phyloP scores from a whole-genome alignment of 2,113 vertebrate species.

The Embiotoca jacksoni region DNA sequence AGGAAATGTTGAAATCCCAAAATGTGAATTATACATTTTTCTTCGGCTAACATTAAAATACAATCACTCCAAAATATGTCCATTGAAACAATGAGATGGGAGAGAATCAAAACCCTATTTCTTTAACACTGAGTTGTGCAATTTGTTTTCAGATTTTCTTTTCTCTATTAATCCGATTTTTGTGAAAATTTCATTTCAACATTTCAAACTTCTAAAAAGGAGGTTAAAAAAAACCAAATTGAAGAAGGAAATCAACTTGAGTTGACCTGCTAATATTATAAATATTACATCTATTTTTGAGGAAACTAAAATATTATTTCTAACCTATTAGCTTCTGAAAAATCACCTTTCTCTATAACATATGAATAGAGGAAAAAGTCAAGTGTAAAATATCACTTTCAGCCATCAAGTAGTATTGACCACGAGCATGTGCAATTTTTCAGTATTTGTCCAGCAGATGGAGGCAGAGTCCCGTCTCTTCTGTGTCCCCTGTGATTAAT shows the following conservation, averaged over 20 bases:
- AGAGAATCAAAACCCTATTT: not conserved
- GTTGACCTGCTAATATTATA: not conserved
- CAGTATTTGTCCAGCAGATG: slow-evolving; percentile 63
- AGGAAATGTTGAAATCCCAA: too few species aligned
- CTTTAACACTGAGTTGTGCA: not conserved
- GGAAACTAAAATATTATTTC: not conserved
- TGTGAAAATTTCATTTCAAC: not conserved
- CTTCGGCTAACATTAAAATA: too few species aligned
- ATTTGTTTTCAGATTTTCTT: not conserved
- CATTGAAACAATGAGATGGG: not conserved
- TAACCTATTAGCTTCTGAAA: not conserved
- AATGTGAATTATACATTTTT: too few species aligned
- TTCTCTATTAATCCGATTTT: not conserved
- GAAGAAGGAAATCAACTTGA: not conserved
- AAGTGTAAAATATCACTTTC: not conserved
- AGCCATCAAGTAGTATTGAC: not conserved
- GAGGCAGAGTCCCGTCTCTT: slow-evolving; percentile 51
- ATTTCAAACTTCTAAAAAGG: not conserved
- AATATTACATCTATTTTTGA: not conserved
- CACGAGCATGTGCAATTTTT: not conserved
- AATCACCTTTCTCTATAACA: not conserved
- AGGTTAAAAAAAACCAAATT: not conserved
- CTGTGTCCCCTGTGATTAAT: not conserved
- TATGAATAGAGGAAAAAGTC: not conserved
- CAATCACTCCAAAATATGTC: not conserved